Evolutionary conservation across 2,113 vertebrate genomes (phyloP).

Genomic region (Sterna hirundo): DNA sequence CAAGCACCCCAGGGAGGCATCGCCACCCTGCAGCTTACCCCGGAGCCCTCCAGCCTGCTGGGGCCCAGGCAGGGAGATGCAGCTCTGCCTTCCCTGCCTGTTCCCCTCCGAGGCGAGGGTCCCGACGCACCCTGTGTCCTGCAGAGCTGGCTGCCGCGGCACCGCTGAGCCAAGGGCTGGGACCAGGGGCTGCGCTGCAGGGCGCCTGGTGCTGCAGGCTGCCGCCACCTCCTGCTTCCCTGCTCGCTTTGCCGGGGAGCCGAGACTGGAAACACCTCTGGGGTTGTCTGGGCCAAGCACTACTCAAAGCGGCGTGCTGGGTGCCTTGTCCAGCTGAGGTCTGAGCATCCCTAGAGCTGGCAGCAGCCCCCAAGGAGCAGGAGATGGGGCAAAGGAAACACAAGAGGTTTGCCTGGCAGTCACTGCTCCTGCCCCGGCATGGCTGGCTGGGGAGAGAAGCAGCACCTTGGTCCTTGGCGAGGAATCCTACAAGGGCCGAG

Average conservation of each 20-base stretch:
- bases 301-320: neutral
- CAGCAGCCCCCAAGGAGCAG: neutral
- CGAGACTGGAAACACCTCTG: neutral
- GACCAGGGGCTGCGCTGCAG: neutral
- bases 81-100: neutral
- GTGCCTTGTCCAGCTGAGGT: neutral
- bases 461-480: neutral
- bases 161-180: neutral
- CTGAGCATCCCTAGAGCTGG: neutral
- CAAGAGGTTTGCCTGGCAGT: neutral
- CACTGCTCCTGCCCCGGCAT: neutral
- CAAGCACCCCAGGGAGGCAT: neutral
- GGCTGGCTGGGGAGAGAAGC: neutral
- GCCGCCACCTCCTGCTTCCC: neutral
- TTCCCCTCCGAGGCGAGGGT: neutral
- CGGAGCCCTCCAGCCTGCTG: neutral
- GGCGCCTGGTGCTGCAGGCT: neutral
- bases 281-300: neutral
- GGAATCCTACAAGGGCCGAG: neutral
- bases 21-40: neutral
- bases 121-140: fast-evolving
- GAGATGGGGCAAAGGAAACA: neutral
- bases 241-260: neutral
- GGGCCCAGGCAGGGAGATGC: neutral
- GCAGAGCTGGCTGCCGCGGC: neutral